phyloP scores from a whole-genome alignment of 2,113 vertebrate species.

The Ochotona curzoniae region DNA sequence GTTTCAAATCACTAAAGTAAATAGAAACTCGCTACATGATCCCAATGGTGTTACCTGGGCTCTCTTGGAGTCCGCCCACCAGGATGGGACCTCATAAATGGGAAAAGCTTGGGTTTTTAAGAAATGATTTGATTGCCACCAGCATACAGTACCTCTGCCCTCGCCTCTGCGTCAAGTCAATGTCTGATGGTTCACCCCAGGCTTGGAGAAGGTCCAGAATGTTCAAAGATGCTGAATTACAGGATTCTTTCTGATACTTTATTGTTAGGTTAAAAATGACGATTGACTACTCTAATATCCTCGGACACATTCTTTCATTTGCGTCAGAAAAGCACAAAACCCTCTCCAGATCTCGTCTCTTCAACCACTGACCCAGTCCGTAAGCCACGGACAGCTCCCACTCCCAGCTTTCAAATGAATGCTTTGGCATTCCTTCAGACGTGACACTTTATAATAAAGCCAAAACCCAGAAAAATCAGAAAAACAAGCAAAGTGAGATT shows the following conservation, averaged over 20 bases:
- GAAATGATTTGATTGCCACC: slow-evolving; percentile 49
- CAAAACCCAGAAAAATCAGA: slow-evolving; percentile 77
- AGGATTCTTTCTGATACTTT: slow-evolving; percentile 67
- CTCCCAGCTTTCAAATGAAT: slow-evolving; percentile 71
- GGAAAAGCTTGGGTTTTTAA: slow-evolving; percentile 59
- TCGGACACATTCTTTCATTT: slow-evolving; percentile 54
- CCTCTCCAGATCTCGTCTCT: slow-evolving; percentile 65
- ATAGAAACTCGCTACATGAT: slow-evolving; percentile 91
- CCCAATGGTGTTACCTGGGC: slow-evolving; percentile 81
- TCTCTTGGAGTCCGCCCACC: slow-evolving; percentile 73
- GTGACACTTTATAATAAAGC: slow-evolving; percentile 71
- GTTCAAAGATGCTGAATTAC: slow-evolving; percentile 65
- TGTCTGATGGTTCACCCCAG: slow-evolving; percentile 7
- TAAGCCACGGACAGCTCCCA: slow-evolving; percentile 52
- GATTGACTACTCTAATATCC: slow-evolving; percentile 43
- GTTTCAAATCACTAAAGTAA: slow-evolving; percentile 99
- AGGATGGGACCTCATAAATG: slow-evolving; percentile 76
- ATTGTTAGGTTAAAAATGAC: slow-evolving; percentile 67
- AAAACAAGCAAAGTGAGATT: slow-evolving; percentile 83
- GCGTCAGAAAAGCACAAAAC: slow-evolving; percentile 61
- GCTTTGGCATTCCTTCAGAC: slow-evolving; percentile 76
- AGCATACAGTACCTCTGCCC: not conserved
- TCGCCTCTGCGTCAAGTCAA: not conserved
- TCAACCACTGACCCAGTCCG: not conserved
- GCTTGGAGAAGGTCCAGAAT: slow-evolving; percentile 71